These are phyloP conservation scores for Ephydatia muelleri DNA, from an alignment of 37 sponge, comb jelly and placozoan genomes.

Conservation along the genomic window DNA sequence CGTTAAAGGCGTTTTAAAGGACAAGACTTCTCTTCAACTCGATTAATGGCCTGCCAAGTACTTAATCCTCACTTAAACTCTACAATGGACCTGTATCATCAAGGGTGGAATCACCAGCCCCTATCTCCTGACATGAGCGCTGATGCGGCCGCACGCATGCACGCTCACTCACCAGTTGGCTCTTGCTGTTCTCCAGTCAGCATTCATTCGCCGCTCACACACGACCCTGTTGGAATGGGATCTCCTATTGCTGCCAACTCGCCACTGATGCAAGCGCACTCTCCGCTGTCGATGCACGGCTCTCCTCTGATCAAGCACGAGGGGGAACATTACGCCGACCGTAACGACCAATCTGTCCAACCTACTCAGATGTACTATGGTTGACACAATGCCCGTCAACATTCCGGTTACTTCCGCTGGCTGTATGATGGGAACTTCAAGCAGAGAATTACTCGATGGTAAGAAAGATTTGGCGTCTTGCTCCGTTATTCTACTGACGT, in stretches of 20 bases:
- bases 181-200: conserved; percentile 39
- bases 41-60: conserved; percentile 43
- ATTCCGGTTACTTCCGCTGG: neutral
- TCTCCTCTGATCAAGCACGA: neutral
- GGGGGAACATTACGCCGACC: neutral
- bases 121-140: conserved; percentile 46
- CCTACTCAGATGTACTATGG: conserved; percentile 1
- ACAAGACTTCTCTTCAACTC: neutral
- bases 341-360: conserved; percentile 11
- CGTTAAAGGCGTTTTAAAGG: neutral
- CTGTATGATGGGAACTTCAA: conserved; percentile 22
- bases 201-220: conserved; percentile 43
- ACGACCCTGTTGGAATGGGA: conserved; percentile 25
- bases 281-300: conserved; percentile 27
- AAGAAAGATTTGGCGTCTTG: too few relatives aligned
- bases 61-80: conserved; percentile 16
- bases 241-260: conserved; percentile 42
- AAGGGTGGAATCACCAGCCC: conserved; percentile 48
- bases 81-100: conserved; percentile 41
- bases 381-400: neutral
- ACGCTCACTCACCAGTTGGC: conserved; percentile 49
- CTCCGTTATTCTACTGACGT: too few relatives aligned
- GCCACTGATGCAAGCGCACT: conserved; percentile 41
- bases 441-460: conserved; percentile 59
- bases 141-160: conserved; percentile 10